Evolutionary conservation across 2,113 vertebrate species (phyloP), one percentile per base, ranked within the genome.

Genomic region (Trichomycterus rosablanca): DNA sequence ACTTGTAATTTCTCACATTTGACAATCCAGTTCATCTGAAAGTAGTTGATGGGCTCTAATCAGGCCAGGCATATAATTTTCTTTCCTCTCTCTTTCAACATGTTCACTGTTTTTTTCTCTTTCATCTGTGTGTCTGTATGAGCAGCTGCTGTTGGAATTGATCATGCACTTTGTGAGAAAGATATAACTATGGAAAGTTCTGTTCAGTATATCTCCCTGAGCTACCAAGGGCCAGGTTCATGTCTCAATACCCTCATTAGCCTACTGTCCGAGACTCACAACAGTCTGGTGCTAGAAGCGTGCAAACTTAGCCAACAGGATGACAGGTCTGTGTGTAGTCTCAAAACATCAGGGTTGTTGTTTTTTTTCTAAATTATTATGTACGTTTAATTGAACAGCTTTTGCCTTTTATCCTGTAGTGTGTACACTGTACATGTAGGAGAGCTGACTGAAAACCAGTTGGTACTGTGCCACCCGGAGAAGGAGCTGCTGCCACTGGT

Each of bases 391-490:
- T n/a, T n/a, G n/a, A n/a, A n/a, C n/a, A 34, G 28, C 18, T n/a
- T 20, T 15, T 22, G 32, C 14, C 67, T 3, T 60, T 15, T 37
- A 14, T 18, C 26, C 45, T 51, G 7, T 67, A 88, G 86, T 62
- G 78, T 82, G 7, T 75, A 80, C 74, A 81, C 42, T 9, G 61
- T 87, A 20, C 59, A 70, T 12, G 23, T 86, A 23, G 82, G 78
- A 9, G 69, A 16, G 1, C 43, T 85, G 7, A 83, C 80, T 34
- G 78, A 86, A 22, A 80, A 76, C 18, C 84, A 86, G 71, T 74
- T 88, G 49, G 77, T 76, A 9, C 61, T 85, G 50, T 87, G 85
- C 45, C 68, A 85, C 72, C 84, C 87, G 1, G 85, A 88, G 10
- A 68, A 63, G 32, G 79, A 87, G 59, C 74, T 88, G 68, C 77